Conservation (phyloP, 1,140 invertebrate genomes). For the Anastatus disparis region DNA sequence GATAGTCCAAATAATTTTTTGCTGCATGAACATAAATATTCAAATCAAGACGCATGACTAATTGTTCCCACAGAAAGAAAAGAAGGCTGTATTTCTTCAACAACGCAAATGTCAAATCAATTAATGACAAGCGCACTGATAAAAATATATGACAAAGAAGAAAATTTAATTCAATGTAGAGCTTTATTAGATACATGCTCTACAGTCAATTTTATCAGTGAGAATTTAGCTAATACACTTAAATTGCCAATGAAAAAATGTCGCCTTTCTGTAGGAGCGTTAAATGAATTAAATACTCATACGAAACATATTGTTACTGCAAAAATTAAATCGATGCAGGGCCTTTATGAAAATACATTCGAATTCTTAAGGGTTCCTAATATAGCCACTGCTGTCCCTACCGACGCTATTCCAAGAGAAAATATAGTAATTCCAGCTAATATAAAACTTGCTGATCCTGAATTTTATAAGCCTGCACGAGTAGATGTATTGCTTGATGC, state of each 20-base stretch:
- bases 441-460: conserved; percentile 21
- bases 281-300: not conserved
- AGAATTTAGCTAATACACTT: conserved; percentile 22
- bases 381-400: conserved; percentile 1
- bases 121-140: too few relatives aligned
- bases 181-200: conserved; percentile 36
- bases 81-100: too few relatives aligned
- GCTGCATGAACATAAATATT: too few relatives aligned
- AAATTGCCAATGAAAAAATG: conserved; percentile 5
- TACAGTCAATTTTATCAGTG: conserved; percentile 38
- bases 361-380: conserved; percentile 16
- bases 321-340: not conserved
- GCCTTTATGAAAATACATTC: conserved; percentile 4
- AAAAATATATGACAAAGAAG: not conserved
- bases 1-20: too few relatives aligned
- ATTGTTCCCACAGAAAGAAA: too few relatives aligned
- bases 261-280: conserved; percentile 26
- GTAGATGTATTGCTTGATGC: conserved; percentile 31
- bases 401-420: conserved; percentile 1
- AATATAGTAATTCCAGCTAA: conserved; percentile 17
- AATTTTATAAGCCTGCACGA: conserved; percentile 9
- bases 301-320: not conserved
- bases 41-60: too few relatives aligned
- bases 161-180: conserved; percentile 9
- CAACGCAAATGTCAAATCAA: too few relatives aligned